phyloP scores from a whole-genome alignment of 30 jellyfish, hydroid and myxozoan genomes.

The Hydractinia symbiolongicarpus region DNA sequence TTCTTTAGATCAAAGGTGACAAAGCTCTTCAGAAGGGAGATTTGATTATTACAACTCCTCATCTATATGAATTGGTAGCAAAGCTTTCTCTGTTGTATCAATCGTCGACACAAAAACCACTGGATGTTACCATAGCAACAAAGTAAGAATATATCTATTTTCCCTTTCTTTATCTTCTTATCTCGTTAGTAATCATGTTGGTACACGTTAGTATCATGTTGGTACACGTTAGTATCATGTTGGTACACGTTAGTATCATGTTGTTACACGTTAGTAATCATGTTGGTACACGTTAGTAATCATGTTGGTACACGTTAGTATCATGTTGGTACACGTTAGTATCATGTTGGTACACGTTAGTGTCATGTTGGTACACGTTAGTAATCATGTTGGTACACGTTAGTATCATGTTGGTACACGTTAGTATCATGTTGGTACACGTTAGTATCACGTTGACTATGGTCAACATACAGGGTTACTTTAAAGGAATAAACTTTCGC shows the following conservation, averaged over 20 bases:
- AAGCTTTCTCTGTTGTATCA: constrained; percentile 49
- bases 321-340: neutral
- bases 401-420: too few relatives aligned
- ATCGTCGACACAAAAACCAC: constrained; percentile 15
- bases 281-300: neutral
- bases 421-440: too few relatives aligned
- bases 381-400: too few relatives aligned
- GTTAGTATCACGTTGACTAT: too few relatives aligned
- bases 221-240: too few relatives aligned
- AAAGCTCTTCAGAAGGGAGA: constrained; percentile 87
- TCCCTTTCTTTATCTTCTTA: neutral
- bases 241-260: too few relatives aligned
- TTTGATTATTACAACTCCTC: constrained; percentile 53
- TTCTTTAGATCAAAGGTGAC: constrained; percentile 44
- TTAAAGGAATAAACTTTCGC: too few relatives aligned
- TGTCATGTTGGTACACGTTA: too few relatives aligned
- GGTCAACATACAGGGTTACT: too few relatives aligned
- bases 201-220: too few relatives aligned
- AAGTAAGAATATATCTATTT: constrained; percentile 31
- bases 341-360: too few relatives aligned
- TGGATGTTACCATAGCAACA: constrained; percentile 47
- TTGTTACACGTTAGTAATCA: neutral
- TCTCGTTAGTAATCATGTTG: too few relatives aligned
- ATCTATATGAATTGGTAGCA: constrained; percentile 75
- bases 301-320: neutral